Conservation (phyloP, 2,888 invertebrate genomes). For the Xestia c-nigrum region DNA sequence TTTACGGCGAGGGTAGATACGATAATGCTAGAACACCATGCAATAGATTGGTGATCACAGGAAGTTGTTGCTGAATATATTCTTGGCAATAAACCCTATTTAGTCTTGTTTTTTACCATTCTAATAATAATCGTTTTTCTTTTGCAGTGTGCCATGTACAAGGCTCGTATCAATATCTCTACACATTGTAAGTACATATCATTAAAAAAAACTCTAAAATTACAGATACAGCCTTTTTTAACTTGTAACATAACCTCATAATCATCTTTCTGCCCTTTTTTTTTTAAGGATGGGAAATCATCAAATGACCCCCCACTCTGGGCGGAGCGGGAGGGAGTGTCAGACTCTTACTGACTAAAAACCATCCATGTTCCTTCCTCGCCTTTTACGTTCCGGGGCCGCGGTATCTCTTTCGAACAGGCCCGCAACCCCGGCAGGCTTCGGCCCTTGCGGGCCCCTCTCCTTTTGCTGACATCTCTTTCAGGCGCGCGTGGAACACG, state of each 20-base stretch:
- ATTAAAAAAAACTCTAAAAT: background rate
- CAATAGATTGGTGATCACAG: background rate
- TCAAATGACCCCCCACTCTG: too few species aligned
- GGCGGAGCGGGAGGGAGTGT: too few species aligned
- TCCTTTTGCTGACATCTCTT: too few species aligned
- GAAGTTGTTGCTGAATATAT: background rate
- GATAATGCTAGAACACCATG: background rate
- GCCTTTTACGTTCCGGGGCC: too few species aligned
- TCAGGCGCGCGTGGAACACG: too few species aligned
- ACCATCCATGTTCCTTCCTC: too few species aligned
- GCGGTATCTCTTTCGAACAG: too few species aligned
- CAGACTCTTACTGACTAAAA: too few species aligned
- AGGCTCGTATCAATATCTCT: background rate
- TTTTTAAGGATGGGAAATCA: too few species aligned
- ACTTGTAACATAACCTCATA: too few species aligned
- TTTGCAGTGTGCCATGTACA: background rate
- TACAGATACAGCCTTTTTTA: background rate
- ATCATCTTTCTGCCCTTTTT: background rate
- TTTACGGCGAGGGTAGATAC: background rate
- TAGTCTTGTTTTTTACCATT: background rate
- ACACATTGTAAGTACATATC: conserved; percentile 3
- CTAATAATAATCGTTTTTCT: background rate
- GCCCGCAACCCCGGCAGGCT: too few species aligned
- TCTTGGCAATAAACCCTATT: background rate
- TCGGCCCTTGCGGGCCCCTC: too few species aligned